Evolutionary conservation across 2,888 invertebrate species (phyloP).

Genomic region (Phalera bucephala): DNA sequence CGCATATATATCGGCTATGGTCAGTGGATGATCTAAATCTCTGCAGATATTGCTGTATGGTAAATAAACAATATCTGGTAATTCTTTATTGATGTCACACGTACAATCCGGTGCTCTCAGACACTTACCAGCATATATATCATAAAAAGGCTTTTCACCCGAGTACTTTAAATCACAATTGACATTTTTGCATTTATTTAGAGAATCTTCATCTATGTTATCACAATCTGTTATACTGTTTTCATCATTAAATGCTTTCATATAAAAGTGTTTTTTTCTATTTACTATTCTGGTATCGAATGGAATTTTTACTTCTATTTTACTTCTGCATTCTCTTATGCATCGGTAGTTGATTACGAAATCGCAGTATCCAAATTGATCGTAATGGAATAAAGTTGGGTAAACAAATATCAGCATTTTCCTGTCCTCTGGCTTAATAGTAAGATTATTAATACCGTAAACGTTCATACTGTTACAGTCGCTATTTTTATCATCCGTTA

Average conservation of each 20-base stretch:
- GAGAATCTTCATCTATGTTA: conserved; percentile 50
- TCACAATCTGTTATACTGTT: conserved; percentile 37
- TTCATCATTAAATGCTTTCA: conserved; percentile 31
- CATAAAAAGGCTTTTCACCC: conserved; percentile 49
- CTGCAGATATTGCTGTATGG: conserved; percentile 55
- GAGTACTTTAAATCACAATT: conserved; percentile 61
- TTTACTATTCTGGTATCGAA: conserved; percentile 52
- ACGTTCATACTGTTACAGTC: conserved; percentile 44
- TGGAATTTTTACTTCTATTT: conserved; percentile 36
- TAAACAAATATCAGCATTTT: conserved; percentile 49
- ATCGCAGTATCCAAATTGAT: conserved; percentile 56
- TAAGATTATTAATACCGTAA: conserved; percentile 30
- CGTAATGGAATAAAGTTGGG: conserved; percentile 52
- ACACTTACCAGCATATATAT: conserved; percentile 40
- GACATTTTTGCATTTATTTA: conserved; percentile 52
- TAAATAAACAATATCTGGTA: conserved; percentile 55
- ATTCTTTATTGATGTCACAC: conserved; percentile 33
- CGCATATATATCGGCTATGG: conserved; percentile 53
- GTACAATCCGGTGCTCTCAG: conserved; percentile 43
- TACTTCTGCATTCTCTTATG: conserved; percentile 18
- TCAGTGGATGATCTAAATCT: conserved; percentile 49
- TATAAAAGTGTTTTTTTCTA: conserved; percentile 19
- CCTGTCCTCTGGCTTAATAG: conserved; percentile 44
- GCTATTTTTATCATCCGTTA: conserved; percentile 36
- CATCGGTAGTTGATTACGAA: conserved; percentile 45